phyloP scores from a whole-genome alignment of 2,888 invertebrate genomes.

The Tetragnatha montana region DNA sequence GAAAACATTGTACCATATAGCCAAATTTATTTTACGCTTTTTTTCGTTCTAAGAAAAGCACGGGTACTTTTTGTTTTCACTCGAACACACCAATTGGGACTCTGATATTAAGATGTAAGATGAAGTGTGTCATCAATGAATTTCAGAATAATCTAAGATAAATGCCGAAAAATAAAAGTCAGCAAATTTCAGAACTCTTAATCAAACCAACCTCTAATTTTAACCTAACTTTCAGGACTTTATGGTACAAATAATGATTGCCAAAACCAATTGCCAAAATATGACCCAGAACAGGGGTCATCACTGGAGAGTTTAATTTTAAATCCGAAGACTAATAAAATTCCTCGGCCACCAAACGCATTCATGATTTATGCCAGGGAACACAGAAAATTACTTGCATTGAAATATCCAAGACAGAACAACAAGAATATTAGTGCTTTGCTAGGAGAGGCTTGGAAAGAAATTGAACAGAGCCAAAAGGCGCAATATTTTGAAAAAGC shows the following conservation, averaged over 20 bases:
- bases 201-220: too few relatives aligned
- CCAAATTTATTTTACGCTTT: too few relatives aligned
- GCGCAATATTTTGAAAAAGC: slow-evolving; percentile 38
- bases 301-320: slow-evolving; percentile 30
- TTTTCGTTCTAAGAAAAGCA: too few relatives aligned
- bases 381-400: slow-evolving; percentile 27
- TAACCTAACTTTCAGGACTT: too few relatives aligned
- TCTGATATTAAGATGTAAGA: too few relatives aligned
- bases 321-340: slow-evolving; percentile 25
- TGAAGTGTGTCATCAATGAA: too few relatives aligned
- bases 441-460: slow-evolving; percentile 47
- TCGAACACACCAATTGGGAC: too few relatives aligned
- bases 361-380: slow-evolving; percentile 61
- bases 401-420: slow-evolving; percentile 33
- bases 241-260: background rate
- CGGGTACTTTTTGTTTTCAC: too few relatives aligned
- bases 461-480: background rate
- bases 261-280: background rate
- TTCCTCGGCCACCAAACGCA: slow-evolving; percentile 57
- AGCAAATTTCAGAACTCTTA: too few relatives aligned
- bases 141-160: too few relatives aligned
- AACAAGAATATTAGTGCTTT: slow-evolving; percentile 52
- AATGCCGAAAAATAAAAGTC: too few relatives aligned
- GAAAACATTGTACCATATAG: too few relatives aligned
- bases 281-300: background rate